Evolutionary conservation across 35 echinoderm and acorn worm genomes (phyloP).

Genomic region (Diadema setosum): DNA sequence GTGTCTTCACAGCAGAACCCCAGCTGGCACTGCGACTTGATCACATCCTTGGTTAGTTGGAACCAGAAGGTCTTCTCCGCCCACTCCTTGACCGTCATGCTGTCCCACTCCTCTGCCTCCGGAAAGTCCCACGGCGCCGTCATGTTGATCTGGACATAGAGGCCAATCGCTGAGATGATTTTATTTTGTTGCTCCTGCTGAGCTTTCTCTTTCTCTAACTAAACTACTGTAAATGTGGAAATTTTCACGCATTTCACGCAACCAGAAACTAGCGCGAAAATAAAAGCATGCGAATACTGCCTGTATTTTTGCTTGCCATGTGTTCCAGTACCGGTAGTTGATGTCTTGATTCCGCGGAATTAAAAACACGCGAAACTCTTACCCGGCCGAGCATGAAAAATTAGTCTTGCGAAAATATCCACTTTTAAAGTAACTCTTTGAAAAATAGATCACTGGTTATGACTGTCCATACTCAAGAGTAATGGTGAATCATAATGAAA

Average conservation of each 20-base stretch:
- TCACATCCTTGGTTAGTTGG: background rate
- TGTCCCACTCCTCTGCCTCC: slow-evolving; percentile 57
- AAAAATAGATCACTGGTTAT: background rate
- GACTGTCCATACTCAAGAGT: background rate
- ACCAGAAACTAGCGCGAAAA: background rate
- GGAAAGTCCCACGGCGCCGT: slow-evolving; percentile 61
- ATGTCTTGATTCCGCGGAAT: no score
- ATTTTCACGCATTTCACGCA: background rate
- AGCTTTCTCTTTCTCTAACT: background rate
- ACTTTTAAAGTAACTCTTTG: background rate
- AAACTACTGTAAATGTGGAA: background rate
- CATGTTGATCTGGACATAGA: slow-evolving; percentile 43
- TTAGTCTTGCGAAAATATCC: no score
- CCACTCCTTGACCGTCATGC: slow-evolving; percentile 73
- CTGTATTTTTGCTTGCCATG: background rate
- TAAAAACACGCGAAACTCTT: no score
- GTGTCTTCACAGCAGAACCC: background rate
- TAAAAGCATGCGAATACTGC: background rate
- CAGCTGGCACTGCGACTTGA: background rate
- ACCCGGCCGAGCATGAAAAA: no score
- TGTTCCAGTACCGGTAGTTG: background rate
- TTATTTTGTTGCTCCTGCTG: background rate
- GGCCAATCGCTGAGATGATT: no score
- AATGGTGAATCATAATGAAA: background rate
- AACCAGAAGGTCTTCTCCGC: slow-evolving; percentile 51